Evolutionary conservation across 2,797 vertebrate genomes (phyloP), one percentile per base, ranked within the genome.

Genomic region (Arnoldichthys spilopterus): DNA sequence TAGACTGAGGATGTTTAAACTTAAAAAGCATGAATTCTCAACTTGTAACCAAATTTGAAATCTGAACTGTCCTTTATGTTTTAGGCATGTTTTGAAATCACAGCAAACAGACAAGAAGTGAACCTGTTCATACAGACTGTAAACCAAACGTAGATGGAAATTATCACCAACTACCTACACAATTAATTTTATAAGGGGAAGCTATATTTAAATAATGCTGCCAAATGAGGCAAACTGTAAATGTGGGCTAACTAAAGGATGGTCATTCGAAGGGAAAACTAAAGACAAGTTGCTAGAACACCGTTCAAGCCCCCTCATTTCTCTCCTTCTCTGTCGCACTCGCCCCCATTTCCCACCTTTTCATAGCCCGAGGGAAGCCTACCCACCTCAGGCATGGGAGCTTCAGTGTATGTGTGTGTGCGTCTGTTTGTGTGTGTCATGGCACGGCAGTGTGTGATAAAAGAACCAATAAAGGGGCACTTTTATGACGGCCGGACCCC

Each of bases 381-480:
- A 76, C 34, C 69, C 59, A 81, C 77, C 64, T 77, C 66, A 49
- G 54, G 76, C 75, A 75, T 78, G 67, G 37, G 68, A 74, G 75
- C 45, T 64, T 68, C 58, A 53, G 78, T 83, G 84, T 87, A 86
- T 87, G 85, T 74, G 68, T 59, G 56, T 9, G n/a, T 3, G 4
- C 9, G 24, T 12, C 22, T 56, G 22, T 62, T 32, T 62, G 30
- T 80, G 63, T 88, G 88, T 89, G 83, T 86, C 85, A 84, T 78
- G 85, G 87, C 90, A 89, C 72, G 87, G 86, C 84, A 89, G 90
- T 83, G 72, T 89, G 89, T 89, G 91, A 91, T 88, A 88, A 86
- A 88, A 92, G 89, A 88, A 88, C 89, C 91, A 93, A 92, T 91
- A 94, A 93, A 93, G 89, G 89, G 87, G 79, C 85, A 86, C 89